Evolutionary conservation across 2,888 invertebrate species (phyloP).

Genomic region (Lasioglossum malachurum): DNA sequence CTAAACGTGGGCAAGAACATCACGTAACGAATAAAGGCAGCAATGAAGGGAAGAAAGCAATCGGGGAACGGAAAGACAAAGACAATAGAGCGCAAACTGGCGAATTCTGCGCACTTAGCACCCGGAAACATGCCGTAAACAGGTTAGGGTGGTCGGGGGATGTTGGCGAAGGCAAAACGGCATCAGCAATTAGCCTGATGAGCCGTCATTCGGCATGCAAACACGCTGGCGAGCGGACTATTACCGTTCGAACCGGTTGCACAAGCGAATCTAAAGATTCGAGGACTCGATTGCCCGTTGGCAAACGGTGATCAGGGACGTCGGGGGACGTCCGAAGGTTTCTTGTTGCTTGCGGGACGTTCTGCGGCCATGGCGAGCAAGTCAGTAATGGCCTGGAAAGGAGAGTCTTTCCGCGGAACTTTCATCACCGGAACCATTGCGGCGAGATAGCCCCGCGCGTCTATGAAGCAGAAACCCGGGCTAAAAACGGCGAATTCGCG

Average conservation of each 20-base stretch:
- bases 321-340: conserved; percentile 21
- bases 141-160: not conserved
- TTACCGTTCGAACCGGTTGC: not conserved
- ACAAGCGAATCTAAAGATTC: not conserved
- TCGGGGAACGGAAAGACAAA: not conserved
- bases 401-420: conserved; percentile 40
- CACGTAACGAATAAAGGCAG: not conserved
- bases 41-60: not conserved
- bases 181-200: conserved; percentile 9
- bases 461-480: conserved; percentile 26
- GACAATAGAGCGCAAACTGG: not conserved
- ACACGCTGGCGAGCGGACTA: not conserved
- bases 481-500: conserved; percentile 31
- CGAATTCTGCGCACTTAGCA: not conserved
- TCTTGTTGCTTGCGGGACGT: conserved; percentile 11
- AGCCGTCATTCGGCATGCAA: not conserved
- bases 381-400: conserved; percentile 45
- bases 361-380: not conserved
- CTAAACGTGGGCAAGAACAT: not conserved
- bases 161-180: not conserved
- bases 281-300: conserved; percentile 7
- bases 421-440: conserved; percentile 45
- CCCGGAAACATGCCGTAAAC: not conserved
- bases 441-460: conserved; percentile 20
- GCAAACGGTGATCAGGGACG: conserved; percentile 21